Evolutionary conservation across 2,888 invertebrate species (phyloP).

Genomic region (Ecliptopera silaceata): DNA sequence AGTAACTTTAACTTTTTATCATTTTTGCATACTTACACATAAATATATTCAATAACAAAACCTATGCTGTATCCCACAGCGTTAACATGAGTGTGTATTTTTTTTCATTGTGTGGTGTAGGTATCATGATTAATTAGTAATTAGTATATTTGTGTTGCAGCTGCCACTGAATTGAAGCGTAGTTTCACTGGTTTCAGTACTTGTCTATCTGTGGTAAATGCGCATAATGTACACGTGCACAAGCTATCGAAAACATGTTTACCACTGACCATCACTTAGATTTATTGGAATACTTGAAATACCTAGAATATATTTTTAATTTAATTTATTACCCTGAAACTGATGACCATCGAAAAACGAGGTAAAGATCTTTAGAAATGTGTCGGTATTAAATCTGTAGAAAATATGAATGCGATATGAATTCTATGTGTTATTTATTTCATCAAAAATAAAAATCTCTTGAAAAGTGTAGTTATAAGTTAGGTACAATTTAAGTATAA

Average conservation of each 20-base stretch:
- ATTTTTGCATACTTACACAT: too few species aligned
- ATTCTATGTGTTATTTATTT: too few species aligned
- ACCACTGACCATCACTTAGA: constrained; percentile 9
- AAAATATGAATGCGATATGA: too few species aligned
- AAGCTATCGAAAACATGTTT: constrained; percentile 28
- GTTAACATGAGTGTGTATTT: not conserved
- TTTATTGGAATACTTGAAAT: constrained; percentile 19
- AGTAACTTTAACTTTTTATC: too few species aligned
- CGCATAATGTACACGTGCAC: constrained; percentile 26
- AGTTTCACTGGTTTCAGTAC: constrained; percentile 20
- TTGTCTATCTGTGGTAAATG: constrained; percentile 16
- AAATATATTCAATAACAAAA: too few species aligned
- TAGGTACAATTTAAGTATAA: too few species aligned
- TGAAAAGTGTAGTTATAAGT: too few species aligned
- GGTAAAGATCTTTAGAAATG: too few species aligned
- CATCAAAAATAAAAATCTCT: too few species aligned
- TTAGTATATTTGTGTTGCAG: constrained; percentile 22
- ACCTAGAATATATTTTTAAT: not conserved
- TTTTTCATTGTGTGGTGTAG: not conserved
- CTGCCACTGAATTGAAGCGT: constrained; percentile 19
- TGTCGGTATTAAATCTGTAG: too few species aligned
- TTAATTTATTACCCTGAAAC: not conserved
- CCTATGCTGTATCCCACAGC: too few species aligned
- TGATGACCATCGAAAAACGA: too few species aligned
- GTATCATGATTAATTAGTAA: constrained; percentile 16